A percentile compares a stretch with the other conserved stretches of the same genome.
phyloP scores from a whole-genome alignment of 2,888 invertebrate species.

The Aleiodes alternator region DNA sequence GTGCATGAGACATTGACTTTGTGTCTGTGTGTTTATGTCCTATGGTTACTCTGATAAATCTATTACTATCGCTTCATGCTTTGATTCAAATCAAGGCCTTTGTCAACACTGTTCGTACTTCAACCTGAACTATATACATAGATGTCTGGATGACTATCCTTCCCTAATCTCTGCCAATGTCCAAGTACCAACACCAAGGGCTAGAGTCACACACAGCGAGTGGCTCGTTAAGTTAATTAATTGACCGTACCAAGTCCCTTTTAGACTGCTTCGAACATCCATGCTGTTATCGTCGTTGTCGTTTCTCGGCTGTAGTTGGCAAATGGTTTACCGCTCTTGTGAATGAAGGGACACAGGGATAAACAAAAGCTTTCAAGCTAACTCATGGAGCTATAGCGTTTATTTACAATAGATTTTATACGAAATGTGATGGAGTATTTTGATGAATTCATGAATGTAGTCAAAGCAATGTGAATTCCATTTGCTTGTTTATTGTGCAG shows the following conservation, averaged over 20 bases:
- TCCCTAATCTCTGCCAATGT: constrained; percentile 47
- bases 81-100: constrained; percentile 41
- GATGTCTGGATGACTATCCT: constrained; percentile 28
- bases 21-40: background rate
- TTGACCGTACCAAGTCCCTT: constrained; percentile 53
- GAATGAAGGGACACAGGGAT: constrained; percentile 8
- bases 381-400: background rate
- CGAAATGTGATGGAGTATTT: too few relatives aligned
- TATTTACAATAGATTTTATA: too few relatives aligned
- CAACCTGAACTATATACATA: constrained; percentile 14
- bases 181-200: constrained; percentile 15
- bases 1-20: constrained; percentile 18
- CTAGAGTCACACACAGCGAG: constrained; percentile 40
- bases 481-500: too few relatives aligned
- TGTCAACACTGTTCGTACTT: constrained; percentile 36
- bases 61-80: constrained; percentile 33
- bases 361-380: too few relatives aligned
- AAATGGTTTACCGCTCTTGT: constrained; percentile 16
- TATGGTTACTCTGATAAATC: constrained; percentile 27
- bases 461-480: too few relatives aligned
- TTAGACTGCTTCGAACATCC: constrained; percentile 13
- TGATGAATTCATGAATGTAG: too few relatives aligned
- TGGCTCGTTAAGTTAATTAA: constrained; percentile 69
- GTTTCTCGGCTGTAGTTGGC: constrained; percentile 20
- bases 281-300: constrained; percentile 19